Base-by-base conservation (phyloP, 2,888 invertebrate genomes). In the Ichneumoninae sp. region DNA sequence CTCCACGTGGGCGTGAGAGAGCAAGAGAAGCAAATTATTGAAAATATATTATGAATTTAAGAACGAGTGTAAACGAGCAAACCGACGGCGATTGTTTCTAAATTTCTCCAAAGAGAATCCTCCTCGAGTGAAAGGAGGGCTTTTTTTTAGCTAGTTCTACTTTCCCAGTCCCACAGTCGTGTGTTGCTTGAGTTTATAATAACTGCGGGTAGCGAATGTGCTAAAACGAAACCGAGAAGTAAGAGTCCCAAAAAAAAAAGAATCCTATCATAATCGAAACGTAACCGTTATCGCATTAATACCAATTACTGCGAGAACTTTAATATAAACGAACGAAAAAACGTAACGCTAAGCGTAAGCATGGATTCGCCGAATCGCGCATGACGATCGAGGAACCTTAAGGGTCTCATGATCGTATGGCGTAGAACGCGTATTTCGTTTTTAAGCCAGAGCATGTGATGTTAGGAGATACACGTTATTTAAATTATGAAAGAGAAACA, bases 81-180 rank as follows among this genome's bases (percentile, higher is more conserved):
- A 44, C 72, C 82, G 86, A 84, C 82, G 87, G 82, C 84, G 80
- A 87, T 87, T 85, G 83, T 88, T 90, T 90, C 87, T 86, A 92
- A 91, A 91, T 91, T 62, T 92, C 91, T 91, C 92, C 92, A 92
- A 92, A 93, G 90, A 92, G 86, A 47, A 71, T 90, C 86, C 86
- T 86, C 87, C 89, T 87, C 86, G 86, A 89, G 87, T 88, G 66
- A 66, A 81, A 71, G 80, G 66, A 83, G 81, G 22, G 62, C 22
- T 60, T 66, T 57, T 75, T 82, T 89, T 89, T 84, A 66, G 33
- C 87, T 91, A 91, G 91, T 90, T 90, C 88, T 88, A 90, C 33
- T 75, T 22, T 44, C 71, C 66, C 65, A 74, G 19, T 47, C 87
- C 88, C 89, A 88, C 87, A 90, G 87, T 90, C 88, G 91, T 92